These are phyloP conservation scores for Condylostylus longicornis DNA, from an alignment of 1,140 invertebrate genomes.

Conservation along the genomic window DNA sequence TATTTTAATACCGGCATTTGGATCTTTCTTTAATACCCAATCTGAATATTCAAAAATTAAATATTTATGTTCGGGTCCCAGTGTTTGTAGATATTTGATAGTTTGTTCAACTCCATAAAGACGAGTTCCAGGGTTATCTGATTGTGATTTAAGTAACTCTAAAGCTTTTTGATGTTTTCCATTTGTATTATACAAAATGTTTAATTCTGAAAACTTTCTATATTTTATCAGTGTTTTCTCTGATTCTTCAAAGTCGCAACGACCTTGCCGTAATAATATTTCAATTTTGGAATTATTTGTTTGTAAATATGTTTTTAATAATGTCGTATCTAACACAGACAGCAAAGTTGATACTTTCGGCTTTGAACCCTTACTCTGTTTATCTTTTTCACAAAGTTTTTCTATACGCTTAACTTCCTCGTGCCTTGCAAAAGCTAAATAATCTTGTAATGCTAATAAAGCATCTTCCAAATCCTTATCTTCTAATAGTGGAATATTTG, in stretches of 20 bases:
- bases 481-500: constrained; percentile 45
- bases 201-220: constrained; percentile 82
- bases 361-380: constrained; percentile 27
- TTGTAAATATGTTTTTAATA: constrained; percentile 92
- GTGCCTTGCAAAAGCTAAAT: constrained; percentile 61
- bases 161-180: constrained; percentile 83
- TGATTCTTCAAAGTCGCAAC: constrained; percentile 87
- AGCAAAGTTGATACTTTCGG: constrained; percentile 59
- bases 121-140: constrained; percentile 51
- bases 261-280: constrained; percentile 79
- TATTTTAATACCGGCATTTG: constrained; percentile 83
- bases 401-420: constrained; percentile 34
- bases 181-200: constrained; percentile 91
- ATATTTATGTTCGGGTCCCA: constrained; percentile 72
- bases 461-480: constrained; percentile 77
- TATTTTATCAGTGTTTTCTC: constrained; percentile 75
- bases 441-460: constrained; percentile 76
- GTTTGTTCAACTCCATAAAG: constrained; percentile 68
- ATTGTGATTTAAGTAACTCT: constrained; percentile 70
- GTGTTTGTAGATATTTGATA: constrained; percentile 80
- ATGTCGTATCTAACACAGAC: constrained; percentile 90
- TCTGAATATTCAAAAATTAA: constrained; percentile 90
- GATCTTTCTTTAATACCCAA: constrained; percentile 75
- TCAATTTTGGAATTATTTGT: constrained; percentile 90
- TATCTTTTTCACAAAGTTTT: constrained; percentile 21